A percentile compares a stretch with the other conserved stretches of the same genome.
These are phyloP conservation scores for Ceratotherium simum DNA, from an alignment of 2,113 vertebrate genomes.

Conservation along the genomic window DNA sequence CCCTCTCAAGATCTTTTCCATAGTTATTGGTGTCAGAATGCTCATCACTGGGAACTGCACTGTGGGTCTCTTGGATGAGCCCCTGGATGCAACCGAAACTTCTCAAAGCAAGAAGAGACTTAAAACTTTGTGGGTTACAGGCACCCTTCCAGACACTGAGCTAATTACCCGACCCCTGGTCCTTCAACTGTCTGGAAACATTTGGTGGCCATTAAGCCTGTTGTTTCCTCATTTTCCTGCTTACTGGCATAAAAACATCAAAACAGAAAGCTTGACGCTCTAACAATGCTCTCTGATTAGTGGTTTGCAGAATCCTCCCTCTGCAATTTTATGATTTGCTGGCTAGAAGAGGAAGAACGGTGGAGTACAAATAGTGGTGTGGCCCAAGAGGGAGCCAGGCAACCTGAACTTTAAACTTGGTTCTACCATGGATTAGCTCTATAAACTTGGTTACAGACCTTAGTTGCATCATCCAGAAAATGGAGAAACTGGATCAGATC, in stretches of 20 bases:
- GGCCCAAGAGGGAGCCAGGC: background rate
- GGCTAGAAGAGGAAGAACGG: conserved; percentile 56
- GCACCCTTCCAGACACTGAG: background rate
- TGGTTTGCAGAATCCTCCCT: background rate
- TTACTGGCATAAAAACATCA: conserved; percentile 50
- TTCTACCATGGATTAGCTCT: background rate
- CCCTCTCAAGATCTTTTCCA: background rate
- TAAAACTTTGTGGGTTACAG: background rate
- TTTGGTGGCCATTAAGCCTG: conserved; percentile 47
- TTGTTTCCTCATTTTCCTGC: background rate
- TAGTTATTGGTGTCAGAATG: background rate
- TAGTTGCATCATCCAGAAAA: conserved; percentile 10
- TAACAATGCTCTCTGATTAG: conserved; percentile 57
- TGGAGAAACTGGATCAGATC: background rate
- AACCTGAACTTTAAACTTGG: background rate
- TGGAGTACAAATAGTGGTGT: background rate
- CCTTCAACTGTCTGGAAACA: conserved; percentile 49
- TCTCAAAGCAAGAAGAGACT: conserved; percentile 50
- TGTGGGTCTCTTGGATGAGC: background rate
- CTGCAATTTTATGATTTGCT: conserved; percentile 74
- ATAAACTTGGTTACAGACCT: background rate
- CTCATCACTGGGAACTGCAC: background rate
- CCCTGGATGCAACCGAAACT: conserved; percentile 2
- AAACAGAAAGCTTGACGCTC: background rate
- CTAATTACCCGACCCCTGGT: background rate